Evolutionary conservation across 2,797 vertebrate species (phyloP).

Genomic region (Dromococcyx pavoninus): DNA sequence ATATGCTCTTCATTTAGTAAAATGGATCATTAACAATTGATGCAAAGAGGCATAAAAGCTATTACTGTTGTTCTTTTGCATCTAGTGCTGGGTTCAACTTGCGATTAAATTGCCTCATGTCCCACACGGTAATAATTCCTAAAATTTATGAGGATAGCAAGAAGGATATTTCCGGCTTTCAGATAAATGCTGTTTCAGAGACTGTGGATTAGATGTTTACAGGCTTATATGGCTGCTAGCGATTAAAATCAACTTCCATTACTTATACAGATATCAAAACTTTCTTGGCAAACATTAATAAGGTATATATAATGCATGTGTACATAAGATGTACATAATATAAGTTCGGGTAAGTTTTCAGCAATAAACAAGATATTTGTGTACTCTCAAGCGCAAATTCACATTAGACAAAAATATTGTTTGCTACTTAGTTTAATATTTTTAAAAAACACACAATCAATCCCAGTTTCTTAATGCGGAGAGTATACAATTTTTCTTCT

Average conservation of each 20-base stretch:
- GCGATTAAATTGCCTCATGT: conserved; percentile 58
- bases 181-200: conserved; percentile 63
- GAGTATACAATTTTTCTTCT: conserved; percentile 22
- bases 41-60: neutral
- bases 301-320: neutral
- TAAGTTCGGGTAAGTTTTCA: neutral
- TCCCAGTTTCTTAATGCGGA: conserved; percentile 59
- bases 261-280: neutral
- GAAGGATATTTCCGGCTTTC: conserved; percentile 34
- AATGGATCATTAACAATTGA: conserved; percentile 26
- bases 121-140: conserved; percentile 54
- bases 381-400: neutral
- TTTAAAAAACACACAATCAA: conserved; percentile 11
- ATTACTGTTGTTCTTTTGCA: conserved; percentile 21
- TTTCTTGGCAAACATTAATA: conserved; percentile 27
- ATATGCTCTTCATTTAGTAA: conserved; percentile 14
- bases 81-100: conserved; percentile 28
- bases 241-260: conserved; percentile 65
- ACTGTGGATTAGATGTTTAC: conserved; percentile 38
- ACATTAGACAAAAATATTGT: conserved; percentile 13
- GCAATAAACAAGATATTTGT: conserved; percentile 12
- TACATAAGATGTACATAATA: neutral
- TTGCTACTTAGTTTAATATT: neutral
- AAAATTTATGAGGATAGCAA: conserved; percentile 48
- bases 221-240: conserved; percentile 24